Evolutionary conservation across 2,113 vertebrate species (phyloP), one percentile per base, ranked within the genome.

Genomic region (Danionella cerebrum): DNA sequence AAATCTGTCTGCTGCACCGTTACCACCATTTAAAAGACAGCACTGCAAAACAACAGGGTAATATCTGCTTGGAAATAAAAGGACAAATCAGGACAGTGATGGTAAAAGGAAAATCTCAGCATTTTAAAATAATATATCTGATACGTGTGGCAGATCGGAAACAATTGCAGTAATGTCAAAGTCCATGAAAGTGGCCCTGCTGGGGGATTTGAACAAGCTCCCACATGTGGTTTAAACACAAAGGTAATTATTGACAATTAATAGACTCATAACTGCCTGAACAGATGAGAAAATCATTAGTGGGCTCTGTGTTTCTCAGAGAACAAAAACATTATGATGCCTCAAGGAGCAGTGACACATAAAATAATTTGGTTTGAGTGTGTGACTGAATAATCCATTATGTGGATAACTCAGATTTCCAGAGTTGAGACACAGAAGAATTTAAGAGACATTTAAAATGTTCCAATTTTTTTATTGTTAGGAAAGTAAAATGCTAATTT

Each of bases 181-280:
- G 22, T 16, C 29, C 31, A 18, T 5, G n/a, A 19, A 38, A 70
- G 50, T 36, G 48, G 75, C 76, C n/a, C n/a, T n/a, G n/a, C n/a
- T n/a, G n/a, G n/a, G n/a, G n/a, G n/a, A n/a, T 64, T 33, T 33
- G 29, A 5, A 33, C 29, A 33, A n/a, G n/a, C 76, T 75, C 84
- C 66, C 76, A 79, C 35, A 51, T 0, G 21, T 29, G 22, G 51
- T 11, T 25, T 18, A 5, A 25, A 29, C 51, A 14, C 50, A 3
- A 27, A 47, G 19, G 57, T 64, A 69, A 63, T 79, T 69, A 78
- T 65, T 78, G 60, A 75, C 51, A 66, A 73, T 78, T 78, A 60
- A 77, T 70, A 29, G 41, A 69, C 33, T 24, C 36, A 50, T 52
- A 27, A 19, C 39, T 42, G 50, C 44, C 50, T 41, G 14, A 38